A percentile compares a stretch with the other conserved stretches of the same genome.
Conservation (phyloP, 53 echinoderm and acorn worm genomes). For the Astropecten irregularis region DNA sequence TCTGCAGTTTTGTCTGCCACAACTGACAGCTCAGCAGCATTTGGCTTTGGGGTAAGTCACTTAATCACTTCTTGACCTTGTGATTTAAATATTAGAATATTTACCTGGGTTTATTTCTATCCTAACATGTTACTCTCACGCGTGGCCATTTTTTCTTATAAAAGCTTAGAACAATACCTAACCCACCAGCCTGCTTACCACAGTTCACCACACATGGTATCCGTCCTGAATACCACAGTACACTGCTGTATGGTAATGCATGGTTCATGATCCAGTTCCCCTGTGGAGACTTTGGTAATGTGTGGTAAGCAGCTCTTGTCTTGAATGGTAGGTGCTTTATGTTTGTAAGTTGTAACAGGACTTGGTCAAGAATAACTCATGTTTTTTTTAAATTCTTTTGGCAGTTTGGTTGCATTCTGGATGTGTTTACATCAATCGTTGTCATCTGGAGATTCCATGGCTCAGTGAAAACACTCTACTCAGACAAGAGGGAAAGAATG, state of each 20-base stretch:
- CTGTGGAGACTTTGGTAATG: too few relatives aligned
- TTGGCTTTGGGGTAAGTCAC: slow-evolving; percentile 82
- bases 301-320: too few relatives aligned
- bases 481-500: slow-evolving; percentile 85
- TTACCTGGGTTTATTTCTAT: too few relatives aligned
- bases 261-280: not conserved
- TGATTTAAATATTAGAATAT: too few relatives aligned
- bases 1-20: slow-evolving; percentile 61
- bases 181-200: too few relatives aligned
- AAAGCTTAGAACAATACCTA: too few relatives aligned
- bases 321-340: too few relatives aligned
- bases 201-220: not conserved
- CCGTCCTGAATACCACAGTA: not conserved
- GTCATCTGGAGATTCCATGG: slow-evolving; percentile 92
- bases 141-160: too few relatives aligned
- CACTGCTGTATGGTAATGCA: too few relatives aligned
- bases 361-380: too few relatives aligned
- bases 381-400: slow-evolving; percentile 5
- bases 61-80: not conserved
- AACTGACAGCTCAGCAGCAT: slow-evolving; percentile 74
- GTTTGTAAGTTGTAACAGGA: too few relatives aligned
- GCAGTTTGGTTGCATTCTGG: slow-evolving; percentile 91
- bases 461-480: slow-evolving; percentile 71
- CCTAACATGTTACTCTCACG: too few relatives aligned
- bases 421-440: slow-evolving; percentile 80